Conservation (phyloP, 2,113 vertebrate species). For the Hypocryptadius cinnamomeus region DNA sequence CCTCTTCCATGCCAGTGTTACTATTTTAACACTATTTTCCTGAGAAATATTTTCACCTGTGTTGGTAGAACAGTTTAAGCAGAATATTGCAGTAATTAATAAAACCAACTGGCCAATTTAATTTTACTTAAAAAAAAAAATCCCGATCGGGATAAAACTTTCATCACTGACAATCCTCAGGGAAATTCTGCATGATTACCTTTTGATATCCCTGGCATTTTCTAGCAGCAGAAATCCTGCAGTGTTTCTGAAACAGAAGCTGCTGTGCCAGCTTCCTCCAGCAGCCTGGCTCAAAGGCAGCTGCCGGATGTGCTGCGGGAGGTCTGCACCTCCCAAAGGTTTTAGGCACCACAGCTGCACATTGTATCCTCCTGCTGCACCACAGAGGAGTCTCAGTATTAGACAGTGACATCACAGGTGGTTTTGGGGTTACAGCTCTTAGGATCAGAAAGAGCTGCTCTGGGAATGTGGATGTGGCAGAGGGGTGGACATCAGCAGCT, state of each 20-base stretch:
- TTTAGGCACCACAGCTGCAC: neutral
- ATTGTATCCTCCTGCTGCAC: neutral
- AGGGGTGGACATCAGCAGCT: neutral
- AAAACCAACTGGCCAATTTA: neutral
- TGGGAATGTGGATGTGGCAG: fast-evolving
- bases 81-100: neutral
- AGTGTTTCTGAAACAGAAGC: neutral
- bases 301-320: neutral
- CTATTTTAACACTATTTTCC: neutral
- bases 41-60: neutral
- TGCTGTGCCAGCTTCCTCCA: neutral
- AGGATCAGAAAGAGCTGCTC: neutral
- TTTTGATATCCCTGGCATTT: neutral
- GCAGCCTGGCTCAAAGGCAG: neutral
- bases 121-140: neutral
- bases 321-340: neutral
- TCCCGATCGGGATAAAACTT: neutral
- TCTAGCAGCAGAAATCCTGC: neutral
- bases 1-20: neutral
- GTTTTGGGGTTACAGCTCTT: neutral
- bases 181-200: neutral
- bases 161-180: neutral
- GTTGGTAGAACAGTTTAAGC: neutral
- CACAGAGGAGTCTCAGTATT: too few species aligned
- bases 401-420: neutral